Base-by-base conservation (phyloP, 2,797 vertebrate species). In the Galagoides demidoff region DNA sequence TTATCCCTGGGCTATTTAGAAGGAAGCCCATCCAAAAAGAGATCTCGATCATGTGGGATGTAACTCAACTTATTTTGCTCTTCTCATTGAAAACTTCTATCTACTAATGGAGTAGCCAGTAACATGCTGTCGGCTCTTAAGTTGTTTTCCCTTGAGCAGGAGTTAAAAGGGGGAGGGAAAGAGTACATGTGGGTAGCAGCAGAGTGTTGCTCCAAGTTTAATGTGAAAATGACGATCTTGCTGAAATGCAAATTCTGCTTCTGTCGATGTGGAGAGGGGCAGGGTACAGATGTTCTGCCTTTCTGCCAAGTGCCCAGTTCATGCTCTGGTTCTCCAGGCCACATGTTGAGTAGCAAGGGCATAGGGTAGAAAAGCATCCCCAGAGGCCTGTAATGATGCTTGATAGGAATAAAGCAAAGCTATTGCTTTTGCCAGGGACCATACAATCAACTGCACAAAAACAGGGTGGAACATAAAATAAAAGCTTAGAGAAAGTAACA, bases 201-300 rank as follows among this genome's bases (percentile, higher is more conserved):
- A 52, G 49, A 52, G 10, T 83, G 59, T 92, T 92, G 97, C 71
- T 94, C 76, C 10, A 89, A 61, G 17, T 95, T 94, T 76, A 43
- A 49, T 70, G 27, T 84, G 45, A 70, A 94, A 57, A 90, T 81
- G 84, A 3, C 11, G 19, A 43, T 71, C 63, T 88, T 71, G 10
- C 22, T 88, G 68, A 96, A 94, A 95, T 86, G 57, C 10, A 76
- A 83, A 71, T 77, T 81, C 34, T 76, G 45, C 85, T 89, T 90
- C 70, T 95, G 57, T 71, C 34, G 29, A 45, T 71, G 37, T 89
- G 23, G 31, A 5, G 7, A 13, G 29, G 52, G 39, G 31, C 8
- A 8, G 31, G n/a, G n/a, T 20, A n/a, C 37, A 89, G 64, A 78
- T 66, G 34, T 45, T 96, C 52, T 89, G 17, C 55, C 29, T 74